These are phyloP conservation scores for Cecropterus lyciades DNA, from an alignment of 1,140 invertebrate species.

Conservation along the genomic window DNA sequence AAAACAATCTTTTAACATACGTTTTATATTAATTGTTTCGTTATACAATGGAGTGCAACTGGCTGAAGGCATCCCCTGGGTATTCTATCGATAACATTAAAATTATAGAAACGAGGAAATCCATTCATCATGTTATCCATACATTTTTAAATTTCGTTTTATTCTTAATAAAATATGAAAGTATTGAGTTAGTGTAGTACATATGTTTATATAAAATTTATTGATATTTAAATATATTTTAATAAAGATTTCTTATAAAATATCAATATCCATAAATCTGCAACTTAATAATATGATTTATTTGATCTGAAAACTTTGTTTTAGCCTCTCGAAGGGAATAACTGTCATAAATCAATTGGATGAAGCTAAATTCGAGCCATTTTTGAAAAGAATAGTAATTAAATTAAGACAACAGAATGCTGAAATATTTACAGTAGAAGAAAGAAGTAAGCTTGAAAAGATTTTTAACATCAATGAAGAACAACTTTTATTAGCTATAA, in stretches of 20 bases:
- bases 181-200: no score
- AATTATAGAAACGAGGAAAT: not conserved
- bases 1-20: no score
- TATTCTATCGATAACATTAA: constrained; percentile 20
- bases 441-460: constrained; percentile 64
- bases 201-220: no score
- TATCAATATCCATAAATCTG: no score
- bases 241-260: no score
- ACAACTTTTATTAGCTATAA: constrained; percentile 61
- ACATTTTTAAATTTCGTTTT: no score
- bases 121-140: no score
- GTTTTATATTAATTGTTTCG: not conserved
- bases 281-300: no score
- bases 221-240: no score
- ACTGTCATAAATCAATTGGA: constrained; percentile 60
- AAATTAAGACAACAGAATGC: constrained; percentile 62
- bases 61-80: constrained; percentile 59
- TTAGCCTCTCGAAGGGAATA: constrained; percentile 67
- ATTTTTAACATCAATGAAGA: constrained; percentile 70
- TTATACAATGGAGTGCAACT: constrained; percentile 42
- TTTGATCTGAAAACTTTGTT: constrained; percentile 48
- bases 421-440: constrained; percentile 71
- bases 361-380: constrained; percentile 69
- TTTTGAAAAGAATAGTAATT: constrained; percentile 61
- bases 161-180: no score